Evolutionary conservation across 2,113 vertebrate species (phyloP).

Genomic region (Urocitellus parryii): DNA sequence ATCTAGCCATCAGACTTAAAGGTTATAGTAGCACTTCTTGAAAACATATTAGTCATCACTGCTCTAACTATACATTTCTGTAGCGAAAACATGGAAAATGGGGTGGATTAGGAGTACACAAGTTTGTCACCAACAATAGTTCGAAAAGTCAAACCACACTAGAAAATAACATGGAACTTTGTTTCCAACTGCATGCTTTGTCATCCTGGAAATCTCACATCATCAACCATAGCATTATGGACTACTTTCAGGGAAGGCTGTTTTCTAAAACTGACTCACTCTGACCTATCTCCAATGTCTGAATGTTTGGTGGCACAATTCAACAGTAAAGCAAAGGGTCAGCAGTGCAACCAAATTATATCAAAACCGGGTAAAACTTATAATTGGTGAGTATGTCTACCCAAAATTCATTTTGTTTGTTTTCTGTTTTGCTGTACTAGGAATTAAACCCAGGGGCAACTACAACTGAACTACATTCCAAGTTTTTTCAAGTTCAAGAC

Average conservation of each 20-base stretch:
- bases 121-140: conserved; percentile 52
- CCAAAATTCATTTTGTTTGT: background rate
- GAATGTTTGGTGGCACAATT: conserved; percentile 9
- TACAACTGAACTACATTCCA: background rate
- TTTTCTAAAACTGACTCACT: conserved; percentile 59
- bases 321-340: background rate
- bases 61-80: conserved; percentile 72
- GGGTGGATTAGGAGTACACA: conserved; percentile 55
- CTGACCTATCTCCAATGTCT: background rate
- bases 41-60: conserved; percentile 83
- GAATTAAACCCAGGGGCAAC: too few species aligned
- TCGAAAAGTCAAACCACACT: conserved; percentile 71
- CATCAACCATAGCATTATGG: background rate
- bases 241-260: conserved; percentile 42
- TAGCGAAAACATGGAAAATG: conserved; percentile 72
- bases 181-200: conserved; percentile 19
- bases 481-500: background rate
- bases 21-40: conserved; percentile 82
- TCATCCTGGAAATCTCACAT: conserved; percentile 64
- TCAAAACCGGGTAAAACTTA: background rate
- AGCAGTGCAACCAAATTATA: conserved; percentile 4
- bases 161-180: conserved; percentile 57
- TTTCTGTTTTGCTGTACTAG: background rate
- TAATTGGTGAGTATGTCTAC: background rate
- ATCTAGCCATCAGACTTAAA: conserved; percentile 77